Evolutionary conservation across 2,797 vertebrate genomes (phyloP), one percentile per base, ranked within the genome.

Genomic region (Neostethus bicornis): DNA sequence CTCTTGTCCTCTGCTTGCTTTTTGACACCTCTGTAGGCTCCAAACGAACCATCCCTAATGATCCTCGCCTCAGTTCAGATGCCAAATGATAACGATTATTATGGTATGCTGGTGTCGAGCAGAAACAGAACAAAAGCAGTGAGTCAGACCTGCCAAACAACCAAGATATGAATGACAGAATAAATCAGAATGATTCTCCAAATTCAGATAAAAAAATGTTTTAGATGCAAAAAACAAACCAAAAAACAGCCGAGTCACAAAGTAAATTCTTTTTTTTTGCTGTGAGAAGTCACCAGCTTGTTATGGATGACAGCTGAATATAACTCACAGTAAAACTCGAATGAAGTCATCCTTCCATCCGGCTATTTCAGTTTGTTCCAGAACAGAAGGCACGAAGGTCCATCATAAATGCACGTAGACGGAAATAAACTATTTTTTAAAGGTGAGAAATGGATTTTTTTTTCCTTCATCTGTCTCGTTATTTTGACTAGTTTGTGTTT

Each of bases 71-170:
- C 23, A 29, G 23, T 57, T 59, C 45, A 58, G 19, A 28, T 26
- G 14, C 1, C 25, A 45, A 13, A n/a, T n/a, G n/a, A n/a, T n/a
- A 24, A 35, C 31, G 31, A 12, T 32, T 51, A 20, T 35, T 3
- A 16, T 3, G 2, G 34, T 8, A 37, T 9, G 3, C 16, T 51
- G 58, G 21, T 29, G 42, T 34, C 38, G 23, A 2, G 3, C 10
- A 9, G 6, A 45, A 17, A 16, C 50, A 28, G 46, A 70, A 52
- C 53, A 62, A 46, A 53, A 38, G 4, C 0, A 39, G 39, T 61
- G 70, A 51, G 42, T 16, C 4, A 7, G 25, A 59, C 1, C 7
- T 7, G 28, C 43, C 25, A 11, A n/a, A 19, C 21, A 20, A 1
- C 37, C 19, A 32, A 10, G 29, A 41, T 39, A 63, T 56, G 34